phyloP scores from a whole-genome alignment of 2,888 invertebrate species.

The Parasteatoda lunata region DNA sequence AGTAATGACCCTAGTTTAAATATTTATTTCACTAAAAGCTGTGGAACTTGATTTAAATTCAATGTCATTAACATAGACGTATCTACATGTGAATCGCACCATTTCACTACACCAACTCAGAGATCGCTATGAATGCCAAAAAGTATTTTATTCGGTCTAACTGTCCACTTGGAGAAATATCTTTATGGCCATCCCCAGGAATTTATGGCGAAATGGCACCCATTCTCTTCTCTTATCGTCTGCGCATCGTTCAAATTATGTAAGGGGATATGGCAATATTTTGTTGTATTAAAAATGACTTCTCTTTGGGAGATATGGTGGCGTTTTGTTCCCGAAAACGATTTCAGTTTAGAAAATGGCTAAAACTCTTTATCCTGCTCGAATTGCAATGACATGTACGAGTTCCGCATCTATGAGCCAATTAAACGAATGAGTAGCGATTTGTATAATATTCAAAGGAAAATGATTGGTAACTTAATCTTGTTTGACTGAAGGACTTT shows the following conservation, averaged over 20 bases:
- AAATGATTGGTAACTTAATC: too few species aligned
- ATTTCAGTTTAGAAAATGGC: neutral
- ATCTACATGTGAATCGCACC: slow-evolving; percentile 4
- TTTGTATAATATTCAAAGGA: too few species aligned
- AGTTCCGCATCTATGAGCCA: neutral
- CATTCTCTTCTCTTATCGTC: slow-evolving; percentile 43
- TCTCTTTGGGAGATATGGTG: slow-evolving; percentile 12
- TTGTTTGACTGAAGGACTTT: too few species aligned
- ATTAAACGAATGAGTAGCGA: neutral
- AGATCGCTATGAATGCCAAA: slow-evolving; percentile 23
- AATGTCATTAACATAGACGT: neutral
- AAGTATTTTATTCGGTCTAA: slow-evolving; percentile 36
- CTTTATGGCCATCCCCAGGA: slow-evolving; percentile 33
- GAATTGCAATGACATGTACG: neutral
- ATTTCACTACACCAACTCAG: neutral
- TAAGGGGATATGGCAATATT: slow-evolving; percentile 48
- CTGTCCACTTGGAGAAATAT: slow-evolving; percentile 41
- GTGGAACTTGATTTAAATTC: neutral
- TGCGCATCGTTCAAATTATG: slow-evolving; percentile 35
- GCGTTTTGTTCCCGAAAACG: slow-evolving; percentile 28
- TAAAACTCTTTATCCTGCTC: neutral
- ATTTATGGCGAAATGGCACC: slow-evolving; percentile 50
- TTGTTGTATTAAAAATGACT: slow-evolving; percentile 45
- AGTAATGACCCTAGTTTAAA: neutral
- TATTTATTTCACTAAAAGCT: neutral